phyloP scores from a whole-genome alignment of 2,888 invertebrate genomes.

The Gonocerus acuteangulatus region DNA sequence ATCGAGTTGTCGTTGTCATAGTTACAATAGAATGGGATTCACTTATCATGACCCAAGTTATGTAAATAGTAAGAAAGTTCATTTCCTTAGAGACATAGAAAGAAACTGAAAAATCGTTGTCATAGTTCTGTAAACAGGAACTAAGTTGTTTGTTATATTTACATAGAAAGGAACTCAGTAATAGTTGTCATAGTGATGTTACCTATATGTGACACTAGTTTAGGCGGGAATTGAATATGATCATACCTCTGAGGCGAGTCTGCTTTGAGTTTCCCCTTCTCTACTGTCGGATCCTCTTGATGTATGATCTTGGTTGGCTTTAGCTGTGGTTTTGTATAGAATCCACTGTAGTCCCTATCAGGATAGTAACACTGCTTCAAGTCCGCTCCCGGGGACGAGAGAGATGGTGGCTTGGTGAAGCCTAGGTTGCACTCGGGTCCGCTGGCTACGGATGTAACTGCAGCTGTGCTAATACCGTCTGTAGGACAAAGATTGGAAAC shows the following conservation, averaged over 20 bases:
- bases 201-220: too few species aligned
- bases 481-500: neutral
- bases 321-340: conserved; percentile 42
- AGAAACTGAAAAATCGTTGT: too few species aligned
- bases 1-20: too few species aligned
- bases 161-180: too few species aligned
- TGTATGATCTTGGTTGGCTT: conserved; percentile 50
- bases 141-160: too few species aligned
- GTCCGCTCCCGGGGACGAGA: conserved; percentile 42
- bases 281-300: conserved; percentile 35
- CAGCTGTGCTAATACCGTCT: neutral
- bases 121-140: too few species aligned
- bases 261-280: conserved; percentile 31
- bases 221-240: too few species aligned
- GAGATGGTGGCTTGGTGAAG: conserved; percentile 36
- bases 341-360: conserved; percentile 34
- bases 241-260: conserved; percentile 19
- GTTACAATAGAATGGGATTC: too few species aligned
- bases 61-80: too few species aligned
- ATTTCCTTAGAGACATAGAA: too few species aligned
- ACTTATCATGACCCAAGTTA: too few species aligned
- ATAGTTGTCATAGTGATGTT: too few species aligned
- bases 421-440: conserved; percentile 15
- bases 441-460: neutral
- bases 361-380: conserved; percentile 46